phyloP scores from a whole-genome alignment of 37 sponge, comb jelly and placozoan genomes.

The Tethya wilhelma region DNA sequence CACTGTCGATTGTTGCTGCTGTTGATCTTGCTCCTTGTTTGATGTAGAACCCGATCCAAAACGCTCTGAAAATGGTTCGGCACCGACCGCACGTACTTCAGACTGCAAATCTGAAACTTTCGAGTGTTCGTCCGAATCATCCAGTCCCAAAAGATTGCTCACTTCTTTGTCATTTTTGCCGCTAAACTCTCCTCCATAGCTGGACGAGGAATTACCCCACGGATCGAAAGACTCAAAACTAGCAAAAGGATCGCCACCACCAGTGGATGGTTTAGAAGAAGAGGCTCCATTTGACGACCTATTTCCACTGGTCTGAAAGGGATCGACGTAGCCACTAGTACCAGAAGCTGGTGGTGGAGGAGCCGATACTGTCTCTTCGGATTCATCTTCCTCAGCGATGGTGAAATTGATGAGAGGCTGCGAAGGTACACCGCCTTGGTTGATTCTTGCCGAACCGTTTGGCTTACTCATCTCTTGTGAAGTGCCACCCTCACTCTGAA shows the following conservation, averaged over 20 bases:
- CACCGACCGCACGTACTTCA: conserved; percentile 8
- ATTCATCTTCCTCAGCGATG: too few relatives aligned
- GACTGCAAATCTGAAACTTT: conserved; percentile 9
- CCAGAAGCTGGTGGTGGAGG: too few relatives aligned
- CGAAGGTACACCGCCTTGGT: too few relatives aligned
- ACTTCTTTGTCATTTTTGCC: too few relatives aligned
- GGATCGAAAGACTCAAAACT: conserved; percentile 3
- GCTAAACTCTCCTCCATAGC: not conserved
- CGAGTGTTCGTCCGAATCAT: not conserved
- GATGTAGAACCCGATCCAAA: too few relatives aligned
- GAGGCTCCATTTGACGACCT: too few relatives aligned
- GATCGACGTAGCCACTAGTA: too few relatives aligned
- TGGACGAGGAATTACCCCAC: not conserved
- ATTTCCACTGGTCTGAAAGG: too few relatives aligned
- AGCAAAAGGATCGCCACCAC: not conserved
- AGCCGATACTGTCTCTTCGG: too few relatives aligned
- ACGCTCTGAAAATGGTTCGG: not conserved
- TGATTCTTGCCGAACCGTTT: too few relatives aligned
- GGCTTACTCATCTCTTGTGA: too few relatives aligned
- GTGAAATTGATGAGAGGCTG: too few relatives aligned
- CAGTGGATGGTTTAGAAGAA: not conserved
- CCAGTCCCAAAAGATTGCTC: not conserved
- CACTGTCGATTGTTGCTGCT: not conserved
- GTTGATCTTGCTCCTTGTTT: not conserved
- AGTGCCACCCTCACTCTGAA: not conserved